Conservation (phyloP, 2,113 vertebrate genomes). For the Maccullochella peelii region DNA sequence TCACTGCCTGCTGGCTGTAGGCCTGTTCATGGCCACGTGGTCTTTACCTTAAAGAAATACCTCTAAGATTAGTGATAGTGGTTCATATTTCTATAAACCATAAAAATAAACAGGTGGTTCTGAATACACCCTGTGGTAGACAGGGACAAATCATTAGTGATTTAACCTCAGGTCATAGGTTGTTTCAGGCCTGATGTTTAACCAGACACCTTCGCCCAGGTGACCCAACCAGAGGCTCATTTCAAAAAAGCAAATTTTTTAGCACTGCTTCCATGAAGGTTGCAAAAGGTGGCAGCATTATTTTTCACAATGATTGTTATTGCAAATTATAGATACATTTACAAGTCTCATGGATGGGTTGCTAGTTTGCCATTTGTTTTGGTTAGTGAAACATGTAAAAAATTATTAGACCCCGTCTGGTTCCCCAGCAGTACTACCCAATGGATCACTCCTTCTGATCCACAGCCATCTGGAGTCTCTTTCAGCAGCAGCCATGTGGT, state of each 20-base stretch:
- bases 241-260: background rate
- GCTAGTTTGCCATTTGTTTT: conserved; percentile 15
- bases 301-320: background rate
- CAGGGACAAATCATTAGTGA: background rate
- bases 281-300: conserved; percentile 16
- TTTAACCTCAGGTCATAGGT: background rate
- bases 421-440: background rate
- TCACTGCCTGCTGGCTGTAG: conserved; percentile 46
- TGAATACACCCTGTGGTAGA: background rate
- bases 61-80: too few relatives aligned
- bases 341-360: background rate
- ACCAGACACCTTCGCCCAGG: background rate
- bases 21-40: background rate
- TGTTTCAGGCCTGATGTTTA: background rate
- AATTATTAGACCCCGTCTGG: conserved; percentile 1
- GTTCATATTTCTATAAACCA: too few relatives aligned
- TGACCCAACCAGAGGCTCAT: background rate
- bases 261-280: background rate
- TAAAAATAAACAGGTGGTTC: background rate
- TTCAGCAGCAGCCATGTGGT: background rate
- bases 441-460: background rate
- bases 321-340: too few relatives aligned
- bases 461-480: background rate
- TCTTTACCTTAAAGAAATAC: background rate
- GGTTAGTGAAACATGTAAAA: conserved; percentile 34